Conservation (phyloP, 2,888 invertebrate genomes). For the Micoletzkya japonica region DNA sequence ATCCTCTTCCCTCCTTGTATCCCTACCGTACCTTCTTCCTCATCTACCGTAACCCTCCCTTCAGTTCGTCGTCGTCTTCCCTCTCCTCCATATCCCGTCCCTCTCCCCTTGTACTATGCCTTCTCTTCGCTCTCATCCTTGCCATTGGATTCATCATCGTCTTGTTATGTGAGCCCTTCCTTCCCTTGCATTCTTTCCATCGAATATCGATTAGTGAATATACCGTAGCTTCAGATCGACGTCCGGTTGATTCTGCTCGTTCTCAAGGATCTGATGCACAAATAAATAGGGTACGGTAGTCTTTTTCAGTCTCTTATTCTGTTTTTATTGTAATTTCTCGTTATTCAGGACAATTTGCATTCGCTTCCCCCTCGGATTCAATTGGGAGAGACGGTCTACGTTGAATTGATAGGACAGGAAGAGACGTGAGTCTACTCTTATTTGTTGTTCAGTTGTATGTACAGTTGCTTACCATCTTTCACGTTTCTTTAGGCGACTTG, state of each 20-base stretch:
- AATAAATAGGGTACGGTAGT: not conserved
- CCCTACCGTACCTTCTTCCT: too few species aligned
- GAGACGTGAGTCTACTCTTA: conserved; percentile 17
- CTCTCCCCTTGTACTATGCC: conserved; percentile 25
- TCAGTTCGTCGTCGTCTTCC: conserved; percentile 10
- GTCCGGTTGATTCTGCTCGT: not conserved
- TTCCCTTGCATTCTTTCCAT: not conserved
- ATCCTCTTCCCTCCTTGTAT: not conserved
- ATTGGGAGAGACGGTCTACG: conserved; percentile 48
- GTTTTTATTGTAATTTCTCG: not conserved
- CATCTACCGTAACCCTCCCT: not conserved
- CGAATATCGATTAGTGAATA: not conserved
- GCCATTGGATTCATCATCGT: conserved; percentile 38
- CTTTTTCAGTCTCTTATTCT: not conserved
- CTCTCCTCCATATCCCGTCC: not conserved
- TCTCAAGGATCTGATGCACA: not conserved
- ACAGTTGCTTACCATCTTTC: too few species aligned
- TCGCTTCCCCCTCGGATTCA: conserved; percentile 46
- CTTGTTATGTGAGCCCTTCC: conserved; percentile 39
- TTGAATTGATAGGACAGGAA: conserved; percentile 37
- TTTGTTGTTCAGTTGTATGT: too few species aligned
- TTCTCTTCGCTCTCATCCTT: conserved; percentile 33
- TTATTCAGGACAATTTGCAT: conserved; percentile 30
- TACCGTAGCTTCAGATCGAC: not conserved
- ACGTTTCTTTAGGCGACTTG: too few species aligned